Conservation (phyloP, 2,113 vertebrate species). For the Dinomys branickii region DNA sequence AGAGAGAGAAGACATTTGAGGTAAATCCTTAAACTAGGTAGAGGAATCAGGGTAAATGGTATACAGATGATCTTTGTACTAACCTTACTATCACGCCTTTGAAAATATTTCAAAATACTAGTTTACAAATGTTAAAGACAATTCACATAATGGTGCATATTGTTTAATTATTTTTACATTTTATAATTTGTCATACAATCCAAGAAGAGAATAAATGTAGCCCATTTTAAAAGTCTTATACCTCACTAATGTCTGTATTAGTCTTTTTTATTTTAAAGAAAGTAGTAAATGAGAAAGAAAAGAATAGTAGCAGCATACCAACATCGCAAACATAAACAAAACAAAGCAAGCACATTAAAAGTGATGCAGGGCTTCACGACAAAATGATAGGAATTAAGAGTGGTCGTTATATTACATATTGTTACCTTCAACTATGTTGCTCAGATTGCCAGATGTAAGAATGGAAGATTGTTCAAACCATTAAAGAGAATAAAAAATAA, state of each 20-base stretch:
- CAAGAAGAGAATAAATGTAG: background rate
- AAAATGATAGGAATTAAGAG: too few species aligned
- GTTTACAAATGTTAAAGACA: background rate
- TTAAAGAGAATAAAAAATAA: too few species aligned
- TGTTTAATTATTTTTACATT: background rate
- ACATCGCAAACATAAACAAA: too few species aligned
- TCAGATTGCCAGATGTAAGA: too few species aligned
- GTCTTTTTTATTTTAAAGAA: background rate
- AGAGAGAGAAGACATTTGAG: background rate
- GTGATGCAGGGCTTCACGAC: too few species aligned
- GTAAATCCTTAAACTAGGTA: background rate
- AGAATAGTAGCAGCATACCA: too few species aligned
- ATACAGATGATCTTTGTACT: background rate
- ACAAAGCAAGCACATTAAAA: too few species aligned
- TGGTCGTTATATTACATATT: too few species aligned
- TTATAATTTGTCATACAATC: background rate
- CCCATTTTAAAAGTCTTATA: background rate
- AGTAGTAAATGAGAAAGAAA: too few species aligned
- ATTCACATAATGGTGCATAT: background rate
- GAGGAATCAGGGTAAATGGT: background rate
- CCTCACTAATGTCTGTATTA: background rate
- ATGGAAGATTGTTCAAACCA: too few species aligned
- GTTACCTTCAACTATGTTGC: too few species aligned
- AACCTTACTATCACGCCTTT: background rate
- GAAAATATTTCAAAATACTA: slow-evolving; percentile 7